Conservation (phyloP, 2,113 vertebrate genomes). For the Anarhynchus alexandrinus region DNA sequence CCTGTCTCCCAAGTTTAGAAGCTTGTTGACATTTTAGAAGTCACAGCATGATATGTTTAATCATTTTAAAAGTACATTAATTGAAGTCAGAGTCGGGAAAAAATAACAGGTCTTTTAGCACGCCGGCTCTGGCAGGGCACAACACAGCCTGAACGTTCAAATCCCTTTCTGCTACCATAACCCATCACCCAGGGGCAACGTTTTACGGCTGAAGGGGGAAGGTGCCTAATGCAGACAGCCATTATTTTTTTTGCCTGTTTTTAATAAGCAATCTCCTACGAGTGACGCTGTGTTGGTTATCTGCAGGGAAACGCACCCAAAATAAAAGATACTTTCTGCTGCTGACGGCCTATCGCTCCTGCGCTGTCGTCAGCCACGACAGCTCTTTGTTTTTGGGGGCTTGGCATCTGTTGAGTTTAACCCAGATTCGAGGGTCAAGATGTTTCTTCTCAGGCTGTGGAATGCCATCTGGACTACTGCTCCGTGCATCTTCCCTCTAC, state of each 20-base stretch:
- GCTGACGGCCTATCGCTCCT: background rate
- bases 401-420: conserved; percentile 67
- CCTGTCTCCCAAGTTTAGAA: conserved; percentile 74
- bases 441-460: conserved; percentile 65
- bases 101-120: conserved; percentile 46
- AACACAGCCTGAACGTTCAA: background rate
- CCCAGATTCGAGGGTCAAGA: conserved; percentile 62
- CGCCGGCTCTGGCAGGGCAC: conserved; percentile 28
- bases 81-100: conserved; percentile 66
- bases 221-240: background rate
- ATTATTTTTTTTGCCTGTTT: background rate
- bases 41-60: conserved; percentile 79
- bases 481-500: conserved; percentile 12
- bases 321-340: conserved; percentile 33
- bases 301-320: background rate
- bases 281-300: background rate
- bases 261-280: background rate
- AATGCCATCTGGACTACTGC: conserved; percentile 64
- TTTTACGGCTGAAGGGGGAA: background rate
- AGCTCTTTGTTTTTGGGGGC: conserved; percentile 56
- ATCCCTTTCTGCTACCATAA: background rate
- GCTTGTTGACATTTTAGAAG: conserved; percentile 81
- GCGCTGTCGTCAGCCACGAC: background rate
- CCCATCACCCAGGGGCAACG: conserved; percentile 1
- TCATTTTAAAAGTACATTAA: conserved; percentile 78